A percentile compares a stretch with the other conserved stretches of the same genome.
Evolutionary conservation across 2,797 vertebrate species (phyloP).

Genomic region (Alca torda): DNA sequence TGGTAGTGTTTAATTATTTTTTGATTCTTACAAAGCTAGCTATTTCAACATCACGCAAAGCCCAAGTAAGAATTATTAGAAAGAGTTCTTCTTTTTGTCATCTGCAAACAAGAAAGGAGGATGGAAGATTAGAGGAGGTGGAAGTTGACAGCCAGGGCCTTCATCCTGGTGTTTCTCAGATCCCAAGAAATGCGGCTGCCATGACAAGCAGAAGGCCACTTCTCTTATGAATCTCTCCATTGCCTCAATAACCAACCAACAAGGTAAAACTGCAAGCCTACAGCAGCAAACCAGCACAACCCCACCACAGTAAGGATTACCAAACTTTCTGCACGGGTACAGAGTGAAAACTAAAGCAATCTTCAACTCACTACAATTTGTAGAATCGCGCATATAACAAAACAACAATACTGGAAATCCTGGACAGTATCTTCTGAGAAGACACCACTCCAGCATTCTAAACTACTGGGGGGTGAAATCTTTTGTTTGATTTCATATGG

Average conservation of each 20-base stretch:
- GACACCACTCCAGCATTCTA: not conserved
- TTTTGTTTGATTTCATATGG: not conserved
- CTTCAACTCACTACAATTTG: not conserved
- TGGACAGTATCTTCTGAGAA: not conserved
- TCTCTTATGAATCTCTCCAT: not conserved
- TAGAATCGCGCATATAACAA: not conserved
- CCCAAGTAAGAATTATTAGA: not conserved
- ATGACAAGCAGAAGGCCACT: not conserved
- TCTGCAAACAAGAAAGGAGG: not conserved
- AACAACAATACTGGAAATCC: not conserved
- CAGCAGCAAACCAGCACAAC: not conserved
- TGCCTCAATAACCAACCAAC: not conserved
- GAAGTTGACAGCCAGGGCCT: not conserved
- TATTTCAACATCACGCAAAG: not conserved
- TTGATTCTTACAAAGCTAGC: not conserved
- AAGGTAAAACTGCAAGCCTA: not conserved
- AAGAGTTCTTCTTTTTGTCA: not conserved
- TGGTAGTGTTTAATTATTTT: not conserved
- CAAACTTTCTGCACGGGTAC: not conserved
- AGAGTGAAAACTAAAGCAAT: not conserved
- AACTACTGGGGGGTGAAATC: rapidly evolving
- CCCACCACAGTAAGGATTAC: not conserved
- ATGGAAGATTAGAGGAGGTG: not conserved
- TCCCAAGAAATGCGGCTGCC: not conserved
- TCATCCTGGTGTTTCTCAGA: not conserved